These are phyloP conservation scores for Rynchops niger DNA, from an alignment of 2,113 vertebrate species.

Conservation along the genomic window DNA sequence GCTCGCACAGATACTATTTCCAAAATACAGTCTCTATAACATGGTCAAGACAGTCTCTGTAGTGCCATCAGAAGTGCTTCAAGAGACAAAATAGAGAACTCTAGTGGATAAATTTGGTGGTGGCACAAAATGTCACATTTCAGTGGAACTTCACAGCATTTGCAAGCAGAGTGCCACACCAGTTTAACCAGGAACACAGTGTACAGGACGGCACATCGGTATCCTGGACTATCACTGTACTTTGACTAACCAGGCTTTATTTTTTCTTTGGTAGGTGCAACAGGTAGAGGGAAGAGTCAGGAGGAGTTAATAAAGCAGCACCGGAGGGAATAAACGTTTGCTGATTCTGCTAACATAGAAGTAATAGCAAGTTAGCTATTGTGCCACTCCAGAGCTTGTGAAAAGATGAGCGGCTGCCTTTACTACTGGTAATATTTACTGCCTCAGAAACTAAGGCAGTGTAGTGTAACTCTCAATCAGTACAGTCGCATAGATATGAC, in stretches of 20 bases:
- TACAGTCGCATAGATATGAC: not conserved
- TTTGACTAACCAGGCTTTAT: not conserved
- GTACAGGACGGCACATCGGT: not conserved
- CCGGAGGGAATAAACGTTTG: not conserved
- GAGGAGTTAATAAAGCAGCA: not conserved
- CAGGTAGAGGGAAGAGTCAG: not conserved
- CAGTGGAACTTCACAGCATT: not conserved
- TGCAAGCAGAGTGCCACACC: not conserved
- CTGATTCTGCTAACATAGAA: not conserved
- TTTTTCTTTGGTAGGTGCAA: not conserved
- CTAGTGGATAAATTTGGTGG: not conserved
- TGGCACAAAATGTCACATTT: rapidly evolving
- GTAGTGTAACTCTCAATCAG: not conserved
- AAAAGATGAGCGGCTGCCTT: not conserved
- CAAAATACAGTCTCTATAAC: not conserved
- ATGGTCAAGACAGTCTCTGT: rapidly evolving
- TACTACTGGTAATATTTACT: not conserved
- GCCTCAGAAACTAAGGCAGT: not conserved
- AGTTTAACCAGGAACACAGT: rapidly evolving
- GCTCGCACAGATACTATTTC: not conserved
- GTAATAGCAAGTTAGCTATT: not conserved
- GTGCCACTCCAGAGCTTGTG: not conserved
- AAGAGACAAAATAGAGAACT: not conserved
- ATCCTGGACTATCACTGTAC: rapidly evolving
- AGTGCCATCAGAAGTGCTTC: not conserved